Conservation (phyloP, 2,113 vertebrate genomes). For the Physeter macrocephalus region DNA sequence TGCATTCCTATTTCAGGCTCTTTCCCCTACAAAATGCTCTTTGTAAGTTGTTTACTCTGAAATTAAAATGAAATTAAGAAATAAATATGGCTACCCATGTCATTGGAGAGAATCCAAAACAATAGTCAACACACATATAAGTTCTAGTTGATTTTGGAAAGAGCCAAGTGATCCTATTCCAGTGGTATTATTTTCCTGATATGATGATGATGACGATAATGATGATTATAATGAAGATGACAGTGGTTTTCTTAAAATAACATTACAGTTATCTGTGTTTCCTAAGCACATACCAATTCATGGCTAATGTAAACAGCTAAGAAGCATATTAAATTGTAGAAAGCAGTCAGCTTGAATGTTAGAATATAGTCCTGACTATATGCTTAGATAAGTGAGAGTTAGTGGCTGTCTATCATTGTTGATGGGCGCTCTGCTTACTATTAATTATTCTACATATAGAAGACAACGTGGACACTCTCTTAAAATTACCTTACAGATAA, state of each 20-base stretch:
- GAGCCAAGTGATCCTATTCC: constrained; percentile 11
- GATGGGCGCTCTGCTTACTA: background rate
- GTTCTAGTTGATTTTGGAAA: constrained; percentile 49
- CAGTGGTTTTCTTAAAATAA: constrained; percentile 35
- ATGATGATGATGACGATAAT: background rate
- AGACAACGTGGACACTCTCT: background rate
- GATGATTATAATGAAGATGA: background rate
- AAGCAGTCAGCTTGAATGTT: background rate
- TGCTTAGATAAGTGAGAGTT: background rate
- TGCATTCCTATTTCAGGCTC: background rate
- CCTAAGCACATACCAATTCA: background rate
- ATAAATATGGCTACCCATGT: constrained; percentile 28
- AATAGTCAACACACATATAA: background rate
- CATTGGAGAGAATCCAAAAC: background rate
- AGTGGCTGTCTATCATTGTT: background rate
- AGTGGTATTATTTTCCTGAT: background rate
- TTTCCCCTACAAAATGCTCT: background rate
- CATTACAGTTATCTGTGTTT: background rate
- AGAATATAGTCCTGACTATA: background rate
- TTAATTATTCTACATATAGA: background rate
- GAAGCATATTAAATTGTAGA: background rate
- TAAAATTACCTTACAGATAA: background rate
- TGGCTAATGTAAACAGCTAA: background rate
- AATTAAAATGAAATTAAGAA: constrained; percentile 49
- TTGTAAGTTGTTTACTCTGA: constrained; percentile 27